Base-by-base conservation (phyloP, 2,888 invertebrate species). In the Napeogenes inachia region DNA sequence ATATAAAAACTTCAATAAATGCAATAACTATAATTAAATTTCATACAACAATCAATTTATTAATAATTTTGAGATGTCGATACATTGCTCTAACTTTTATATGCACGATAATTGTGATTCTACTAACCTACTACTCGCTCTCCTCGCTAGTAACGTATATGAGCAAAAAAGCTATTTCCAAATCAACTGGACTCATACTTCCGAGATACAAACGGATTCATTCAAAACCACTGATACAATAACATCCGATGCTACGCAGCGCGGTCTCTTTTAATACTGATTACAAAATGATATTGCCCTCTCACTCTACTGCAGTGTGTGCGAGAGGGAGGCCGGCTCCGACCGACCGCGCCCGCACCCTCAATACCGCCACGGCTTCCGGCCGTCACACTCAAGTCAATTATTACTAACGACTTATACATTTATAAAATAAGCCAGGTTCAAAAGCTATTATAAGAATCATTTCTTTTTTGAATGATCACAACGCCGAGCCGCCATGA, bases 281-380 rank as follows among this genome's bases (percentile, higher is more conserved):
- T 66, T 53, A 59, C 45, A 53, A 59, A 56, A 61, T 60, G 21
- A 62, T 61, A 59, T 58, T 32, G 60, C 65, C 54, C 46, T 57
- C 58, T 60, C 53, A 55, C 62, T 60, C 56, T 46, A 58, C 33
- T 56, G 60, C 50, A 42, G 59, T 60, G 47, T 57, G 62, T 38
- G 59, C 59, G 54, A 64, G 54, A 61, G 55, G 62, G 59, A 65
- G 50, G 50, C 54, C 54, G 33, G 50, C 56, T 42, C 53, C 57
- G n/a, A 13, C 54, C 56, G 57, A 69, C 69, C 74, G 71, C 50
- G 21, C 82, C 85, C 85, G 84, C 84, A 82, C 82, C 84, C 81
- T 83, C 83, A 84, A 81, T 83, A 84, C 82, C 81, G 69, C 74
- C 80, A 54, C 46, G 56, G 42, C 61, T 58, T 56, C 63, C 60